Base-by-base conservation (phyloP, 2,797 vertebrate genomes). In the Protosalanx chinensis region DNA sequence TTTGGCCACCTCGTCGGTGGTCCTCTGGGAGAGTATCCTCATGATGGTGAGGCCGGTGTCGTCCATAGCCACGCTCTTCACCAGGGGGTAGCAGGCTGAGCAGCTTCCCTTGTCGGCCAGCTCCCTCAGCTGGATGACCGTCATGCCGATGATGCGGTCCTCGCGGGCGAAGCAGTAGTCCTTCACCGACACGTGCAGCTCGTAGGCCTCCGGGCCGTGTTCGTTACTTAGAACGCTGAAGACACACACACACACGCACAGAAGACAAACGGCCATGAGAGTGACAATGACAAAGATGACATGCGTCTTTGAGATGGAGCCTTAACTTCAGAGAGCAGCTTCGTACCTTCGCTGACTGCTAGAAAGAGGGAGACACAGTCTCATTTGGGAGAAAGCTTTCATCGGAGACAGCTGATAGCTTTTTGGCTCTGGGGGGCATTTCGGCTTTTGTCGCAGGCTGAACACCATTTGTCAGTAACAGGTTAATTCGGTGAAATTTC, bases 91-190 rank as follows among this genome's bases (percentile, higher is more conserved):
- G 91, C 92, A 92, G 8, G 93, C 91, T 0, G 92, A 87, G 20
- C 92, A 89, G 88, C 94, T 91, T n/a, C 94, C 95, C 72, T 91
- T 93, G 68, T 97, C 96, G 0, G 87, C 91, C 67, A 98, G 88
- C 81, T 87, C 92, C 29, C 91, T 89, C 67, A 99, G 93, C 88
- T 94, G 97, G 82, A 99, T 94, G 30, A 99, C 96, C 0, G 96
- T 93, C 95, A 98, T 94, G 71, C 98, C 98, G 0, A 99, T 91
- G 64, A 98, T 32, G 57, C 95, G 94, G 78, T 99, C 98, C 81
- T 99, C 97, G 0, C 98, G 92, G 13, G 98, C 98, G 16, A 99
- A 99, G 92, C 98, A 99, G 89, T 99, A 99, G 88, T 99, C 98
- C 85, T 99, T 99, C 72, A 98, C 96, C 0, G 95, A 96, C 32